A percentile compares a stretch with the other conserved stretches of the same genome.
These are phyloP conservation scores for Sycophila sp. DNA, from an alignment of 1,140 invertebrate genomes.

Conservation along the genomic window DNA sequence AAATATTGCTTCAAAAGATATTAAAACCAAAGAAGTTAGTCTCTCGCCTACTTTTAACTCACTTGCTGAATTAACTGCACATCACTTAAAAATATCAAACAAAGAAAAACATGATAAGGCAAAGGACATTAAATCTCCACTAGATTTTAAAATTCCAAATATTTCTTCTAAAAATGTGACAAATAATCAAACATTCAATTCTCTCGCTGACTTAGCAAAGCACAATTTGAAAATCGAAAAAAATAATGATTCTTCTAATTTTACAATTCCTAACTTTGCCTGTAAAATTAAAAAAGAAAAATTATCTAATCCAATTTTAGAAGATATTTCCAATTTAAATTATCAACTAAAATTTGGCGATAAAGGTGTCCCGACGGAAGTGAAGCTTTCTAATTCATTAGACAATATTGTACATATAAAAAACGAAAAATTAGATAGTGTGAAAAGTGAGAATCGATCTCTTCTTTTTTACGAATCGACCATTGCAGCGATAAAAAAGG, in stretches of 20 bases:
- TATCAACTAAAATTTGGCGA: neutral
- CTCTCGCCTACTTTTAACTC: conserved; percentile 45
- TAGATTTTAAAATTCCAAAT: conserved; percentile 21
- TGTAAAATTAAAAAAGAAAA: conserved; percentile 12
- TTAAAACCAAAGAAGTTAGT: conserved; percentile 1
- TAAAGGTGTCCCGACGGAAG: too few species aligned
- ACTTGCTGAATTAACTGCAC: conserved; percentile 54
- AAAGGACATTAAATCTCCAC: neutral
- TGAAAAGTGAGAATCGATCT: neutral
- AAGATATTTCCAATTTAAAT: conserved; percentile 29
- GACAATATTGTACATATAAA: conserved; percentile 9
- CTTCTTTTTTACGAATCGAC: neutral
- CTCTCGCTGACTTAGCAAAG: neutral
- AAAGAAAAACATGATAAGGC: neutral
- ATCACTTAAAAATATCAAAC: conserved; percentile 55
- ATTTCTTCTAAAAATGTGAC: conserved; percentile 18
- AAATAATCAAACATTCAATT: conserved; percentile 16
- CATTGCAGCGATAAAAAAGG: neutral
- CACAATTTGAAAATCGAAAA: neutral
- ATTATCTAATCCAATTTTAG: neutral
- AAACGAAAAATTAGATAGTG: neutral
- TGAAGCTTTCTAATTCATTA: too few species aligned
- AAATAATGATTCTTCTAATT: neutral
- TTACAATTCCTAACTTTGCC: neutral
- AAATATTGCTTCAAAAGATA: conserved; percentile 28